These are phyloP conservation scores for Lutjanus argentimaculatus DNA, from an alignment of 2,797 vertebrate genomes.

Conservation along the genomic window DNA sequence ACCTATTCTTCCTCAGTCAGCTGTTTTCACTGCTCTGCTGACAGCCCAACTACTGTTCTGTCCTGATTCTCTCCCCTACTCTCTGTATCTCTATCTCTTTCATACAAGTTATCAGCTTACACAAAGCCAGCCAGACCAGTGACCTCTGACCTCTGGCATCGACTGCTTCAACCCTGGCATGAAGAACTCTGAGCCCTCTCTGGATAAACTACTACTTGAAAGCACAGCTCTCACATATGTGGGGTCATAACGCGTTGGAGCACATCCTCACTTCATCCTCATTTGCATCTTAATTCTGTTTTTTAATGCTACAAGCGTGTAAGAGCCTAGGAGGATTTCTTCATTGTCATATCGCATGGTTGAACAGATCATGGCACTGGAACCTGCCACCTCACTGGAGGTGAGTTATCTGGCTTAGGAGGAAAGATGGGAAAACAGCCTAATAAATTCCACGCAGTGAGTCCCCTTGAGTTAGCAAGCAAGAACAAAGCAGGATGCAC, in stretches of 20 bases:
- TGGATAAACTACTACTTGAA: constrained; percentile 31
- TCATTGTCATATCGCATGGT: constrained; percentile 33
- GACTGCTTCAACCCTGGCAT: constrained; percentile 47
- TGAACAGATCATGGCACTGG: constrained; percentile 26
- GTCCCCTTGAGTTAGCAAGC: constrained; percentile 56
- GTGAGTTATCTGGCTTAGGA: constrained; percentile 57
- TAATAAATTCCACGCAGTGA: constrained; percentile 50
- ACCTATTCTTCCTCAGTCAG: constrained; percentile 63
- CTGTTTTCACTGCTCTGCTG: constrained; percentile 62
- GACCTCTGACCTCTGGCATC: constrained; percentile 57
- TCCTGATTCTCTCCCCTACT: constrained; percentile 27
- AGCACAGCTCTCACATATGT: constrained; percentile 30
- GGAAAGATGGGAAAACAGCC: constrained; percentile 36
- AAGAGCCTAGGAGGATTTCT: constrained; percentile 39
- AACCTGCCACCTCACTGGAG: constrained; percentile 44
- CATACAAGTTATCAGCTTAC: constrained; percentile 53
- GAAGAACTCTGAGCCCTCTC: constrained; percentile 23
- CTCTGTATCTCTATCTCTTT: constrained; percentile 37
- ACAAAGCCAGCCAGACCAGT: constrained; percentile 36
- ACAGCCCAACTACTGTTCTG: constrained; percentile 32
- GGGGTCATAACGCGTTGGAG: constrained; percentile 26
- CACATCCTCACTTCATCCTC: constrained; percentile 44
- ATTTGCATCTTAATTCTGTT: constrained; percentile 56
- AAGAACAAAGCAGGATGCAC: constrained; percentile 65
- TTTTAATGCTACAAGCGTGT: constrained; percentile 33